phyloP scores from a whole-genome alignment of 2,888 invertebrate species.

The Gari tellinella region DNA sequence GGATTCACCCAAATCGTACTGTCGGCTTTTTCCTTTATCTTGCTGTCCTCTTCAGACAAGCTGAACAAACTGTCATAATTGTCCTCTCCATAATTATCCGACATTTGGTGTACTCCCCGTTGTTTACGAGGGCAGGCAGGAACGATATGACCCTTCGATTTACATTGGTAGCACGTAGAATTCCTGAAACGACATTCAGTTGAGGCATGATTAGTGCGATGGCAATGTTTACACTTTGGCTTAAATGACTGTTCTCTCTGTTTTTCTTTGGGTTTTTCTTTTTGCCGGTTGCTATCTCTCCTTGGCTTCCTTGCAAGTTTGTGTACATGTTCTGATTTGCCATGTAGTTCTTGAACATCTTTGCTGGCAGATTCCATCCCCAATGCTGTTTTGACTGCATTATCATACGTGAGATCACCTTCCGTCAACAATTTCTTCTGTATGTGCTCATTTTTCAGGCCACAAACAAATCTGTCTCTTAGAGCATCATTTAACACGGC shows the following conservation, averaged over 20 bases:
- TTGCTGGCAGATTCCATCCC: constrained; percentile 43
- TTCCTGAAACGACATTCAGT: constrained; percentile 25
- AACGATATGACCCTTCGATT: constrained; percentile 19
- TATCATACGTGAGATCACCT: constrained; percentile 39
- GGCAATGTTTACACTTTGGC: constrained; percentile 15
- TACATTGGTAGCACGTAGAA: constrained; percentile 20
- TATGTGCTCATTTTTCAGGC: constrained; percentile 39
- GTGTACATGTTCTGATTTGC: constrained; percentile 2
- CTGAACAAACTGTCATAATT: constrained; percentile 2
- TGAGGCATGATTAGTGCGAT: constrained; percentile 18
- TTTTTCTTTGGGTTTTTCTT: not conserved
- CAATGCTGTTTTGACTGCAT: constrained; percentile 30
- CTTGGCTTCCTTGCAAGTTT: not conserved
- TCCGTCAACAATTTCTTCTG: constrained; percentile 44
- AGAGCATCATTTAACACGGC: constrained; percentile 38
- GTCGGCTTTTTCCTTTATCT: not conserved
- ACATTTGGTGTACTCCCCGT: not conserved
- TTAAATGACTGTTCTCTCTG: not conserved
- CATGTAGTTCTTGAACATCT: constrained; percentile 36
- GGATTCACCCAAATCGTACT: constrained; percentile 25
- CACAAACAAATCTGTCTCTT: constrained; percentile 55
- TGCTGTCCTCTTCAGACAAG: not conserved
- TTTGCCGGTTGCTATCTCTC: not conserved
- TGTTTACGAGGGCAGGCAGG: constrained; percentile 19
- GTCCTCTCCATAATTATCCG: not conserved